These are phyloP conservation scores for Pipra filicauda DNA, from an alignment of 2,113 vertebrate genomes.

Conservation along the genomic window DNA sequence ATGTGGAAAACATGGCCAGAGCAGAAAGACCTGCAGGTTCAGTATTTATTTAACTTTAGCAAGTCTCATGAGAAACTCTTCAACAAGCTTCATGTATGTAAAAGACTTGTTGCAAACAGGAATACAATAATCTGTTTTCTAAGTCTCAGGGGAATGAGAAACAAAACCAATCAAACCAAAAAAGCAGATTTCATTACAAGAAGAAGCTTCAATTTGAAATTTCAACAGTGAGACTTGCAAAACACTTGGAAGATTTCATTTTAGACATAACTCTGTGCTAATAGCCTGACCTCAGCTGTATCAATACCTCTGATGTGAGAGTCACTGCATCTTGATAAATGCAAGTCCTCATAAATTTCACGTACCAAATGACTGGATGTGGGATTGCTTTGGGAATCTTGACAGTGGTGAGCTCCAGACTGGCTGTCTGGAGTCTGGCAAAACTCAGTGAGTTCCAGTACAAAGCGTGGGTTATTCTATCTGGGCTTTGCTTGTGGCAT, in stretches of 20 bases:
- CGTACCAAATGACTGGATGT: not conserved
- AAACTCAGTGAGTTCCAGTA: not conserved
- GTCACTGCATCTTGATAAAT: not conserved
- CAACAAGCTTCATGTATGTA: not conserved
- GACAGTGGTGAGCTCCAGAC: not conserved
- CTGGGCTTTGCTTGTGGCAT: not conserved
- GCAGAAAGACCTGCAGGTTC: not conserved
- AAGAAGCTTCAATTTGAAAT: not conserved
- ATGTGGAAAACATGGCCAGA: not conserved
- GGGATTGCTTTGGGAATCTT: not conserved
- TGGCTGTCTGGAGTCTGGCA: not conserved
- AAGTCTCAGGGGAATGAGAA: not conserved
- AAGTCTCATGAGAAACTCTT: not conserved
- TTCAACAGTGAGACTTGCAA: not conserved
- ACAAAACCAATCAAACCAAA: not conserved
- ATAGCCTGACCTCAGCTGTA: not conserved
- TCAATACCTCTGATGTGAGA: not conserved
- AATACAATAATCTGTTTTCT: not conserved
- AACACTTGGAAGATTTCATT: not conserved
- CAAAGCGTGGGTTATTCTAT: not conserved
- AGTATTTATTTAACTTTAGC: not conserved
- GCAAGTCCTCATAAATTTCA: not conserved
- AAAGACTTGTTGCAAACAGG: not conserved
- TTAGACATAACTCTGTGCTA: not conserved
- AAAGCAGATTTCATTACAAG: not conserved